These are phyloP conservation scores for Dromaius novaehollandiae DNA, from an alignment of 2,113 vertebrate genomes.

Conservation along the genomic window DNA sequence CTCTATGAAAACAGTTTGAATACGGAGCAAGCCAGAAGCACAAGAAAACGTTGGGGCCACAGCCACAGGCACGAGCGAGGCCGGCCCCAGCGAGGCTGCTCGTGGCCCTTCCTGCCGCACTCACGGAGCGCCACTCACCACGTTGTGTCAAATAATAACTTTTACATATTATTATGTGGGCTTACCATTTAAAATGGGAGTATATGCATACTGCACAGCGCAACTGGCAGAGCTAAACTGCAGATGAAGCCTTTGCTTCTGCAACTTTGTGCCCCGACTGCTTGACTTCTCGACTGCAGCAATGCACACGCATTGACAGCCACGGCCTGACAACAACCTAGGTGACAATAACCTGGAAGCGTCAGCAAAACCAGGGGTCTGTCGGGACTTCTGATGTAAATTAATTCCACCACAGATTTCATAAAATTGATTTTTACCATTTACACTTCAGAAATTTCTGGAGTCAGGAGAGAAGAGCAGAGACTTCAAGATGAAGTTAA, in stretches of 20 bases:
- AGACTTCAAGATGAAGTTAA: neutral
- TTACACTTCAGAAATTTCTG: too few species aligned
- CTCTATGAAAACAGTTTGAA: neutral
- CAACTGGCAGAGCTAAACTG: neutral
- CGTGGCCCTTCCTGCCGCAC: neutral
- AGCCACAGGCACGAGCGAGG: neutral
- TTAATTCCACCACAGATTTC: rapidly evolving
- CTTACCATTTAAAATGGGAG: neutral
- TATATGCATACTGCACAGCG: neutral
- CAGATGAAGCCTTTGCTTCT: neutral
- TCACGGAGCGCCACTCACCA: too few species aligned
- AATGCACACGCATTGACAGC: rapidly evolving
- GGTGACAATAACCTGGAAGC: rapidly evolving
- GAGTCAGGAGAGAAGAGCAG: too few species aligned
- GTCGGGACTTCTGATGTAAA: neutral
- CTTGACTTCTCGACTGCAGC: neutral
- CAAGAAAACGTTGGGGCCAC: neutral
- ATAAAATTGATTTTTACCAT: neutral
- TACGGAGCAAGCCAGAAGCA: neutral
- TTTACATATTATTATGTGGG: neutral
- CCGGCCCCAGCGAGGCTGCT: neutral
- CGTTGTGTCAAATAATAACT: too few species aligned
- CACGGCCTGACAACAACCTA: rapidly evolving
- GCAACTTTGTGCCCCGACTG: neutral
- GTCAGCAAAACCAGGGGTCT: neutral